Base-by-base conservation (phyloP, 2,888 invertebrate species). In the Cheilosia urbana region DNA sequence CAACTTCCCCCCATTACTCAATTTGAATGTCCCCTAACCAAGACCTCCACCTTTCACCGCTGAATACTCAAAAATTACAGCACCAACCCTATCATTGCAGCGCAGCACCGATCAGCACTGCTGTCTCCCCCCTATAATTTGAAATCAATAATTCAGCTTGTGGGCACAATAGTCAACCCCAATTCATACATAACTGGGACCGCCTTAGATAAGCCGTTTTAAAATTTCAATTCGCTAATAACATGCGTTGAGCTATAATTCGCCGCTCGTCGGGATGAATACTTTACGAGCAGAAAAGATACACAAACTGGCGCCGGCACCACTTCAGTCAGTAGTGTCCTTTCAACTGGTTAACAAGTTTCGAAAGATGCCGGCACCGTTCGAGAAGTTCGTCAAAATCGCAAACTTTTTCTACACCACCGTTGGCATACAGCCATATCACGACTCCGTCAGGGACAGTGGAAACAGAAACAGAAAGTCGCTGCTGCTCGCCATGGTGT, bases 371-470 rank as follows among this genome's bases (percentile, higher is more conserved):
- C 45, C 62, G 19, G 69, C 53, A 15, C 51, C 69, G 0, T 81
- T 90, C 9, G 57, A 87, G 2, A 72, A 69, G 2, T 91, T 91
- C 47, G 80, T 90, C 1, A 76, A 78, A 4, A 89, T 87, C 30
- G 88, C 89, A 0, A 88, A 90, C 66, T 49, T 87, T 0, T 89
- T 90, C 62, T 90, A 89, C 60, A 65, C 88, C 3, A 87, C 89
- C 0, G 87, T 91, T 19, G 91, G 91, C 27, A 87, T 91, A 57
- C 72, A 87, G 71, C 88, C 89, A 15, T 90, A 90, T 73, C 87
- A 73, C 3, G 7, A 68, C 79, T 19, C 49, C 1, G 45, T 6
- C 27, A 27, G 49, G 7, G 57, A 40, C 7, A 77, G 55, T 4
- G 73, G 78, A n/a, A 71, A 68, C 7, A 13, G 78, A n/a, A 71